Percentiles rank a stretch among this genome's conserved stretches.
Conservation (phyloP, 2,888 invertebrate species). For the Hydrotaea diabolus region DNA sequence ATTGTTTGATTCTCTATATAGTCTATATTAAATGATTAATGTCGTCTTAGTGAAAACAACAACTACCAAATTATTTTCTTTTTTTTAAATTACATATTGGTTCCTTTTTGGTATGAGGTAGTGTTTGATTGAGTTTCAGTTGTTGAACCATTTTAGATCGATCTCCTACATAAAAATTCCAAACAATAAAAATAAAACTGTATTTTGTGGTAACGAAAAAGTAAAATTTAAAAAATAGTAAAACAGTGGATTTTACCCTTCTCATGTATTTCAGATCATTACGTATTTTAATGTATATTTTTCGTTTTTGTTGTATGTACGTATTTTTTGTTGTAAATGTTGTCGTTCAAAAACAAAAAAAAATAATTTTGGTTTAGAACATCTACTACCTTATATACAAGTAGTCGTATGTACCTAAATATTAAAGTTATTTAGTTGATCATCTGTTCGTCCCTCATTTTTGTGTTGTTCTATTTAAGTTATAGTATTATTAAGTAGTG, state of each 20-base stretch:
- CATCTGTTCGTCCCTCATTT: background rate
- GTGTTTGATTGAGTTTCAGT: conserved; percentile 50
- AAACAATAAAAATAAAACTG: too few relatives aligned
- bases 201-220: conserved; percentile 28
- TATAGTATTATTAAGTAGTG: background rate
- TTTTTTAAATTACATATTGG: background rate
- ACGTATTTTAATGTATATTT: conserved; percentile 31
- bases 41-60: conserved; percentile 31
- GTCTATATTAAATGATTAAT: background rate
- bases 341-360: conserved; percentile 28
- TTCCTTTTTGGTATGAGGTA: conserved; percentile 32
- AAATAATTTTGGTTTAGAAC: background rate
- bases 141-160: conserved; percentile 46
- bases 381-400: background rate
- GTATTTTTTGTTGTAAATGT: background rate
- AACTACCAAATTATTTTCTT: background rate
- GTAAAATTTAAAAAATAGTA: conserved; percentile 72
- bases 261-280: conserved; percentile 69
- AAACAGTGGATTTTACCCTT: conserved; percentile 82
- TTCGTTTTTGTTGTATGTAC: conserved; percentile 28
- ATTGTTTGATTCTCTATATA: conserved; percentile 8
- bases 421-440: background rate
- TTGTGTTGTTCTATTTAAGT: background rate
- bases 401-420: background rate
- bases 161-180: conserved; percentile 10